A percentile compares a stretch with the other conserved stretches of the same genome.
phyloP scores from a whole-genome alignment of 2,888 invertebrate genomes.

The Diaprepes abbreviatus region DNA sequence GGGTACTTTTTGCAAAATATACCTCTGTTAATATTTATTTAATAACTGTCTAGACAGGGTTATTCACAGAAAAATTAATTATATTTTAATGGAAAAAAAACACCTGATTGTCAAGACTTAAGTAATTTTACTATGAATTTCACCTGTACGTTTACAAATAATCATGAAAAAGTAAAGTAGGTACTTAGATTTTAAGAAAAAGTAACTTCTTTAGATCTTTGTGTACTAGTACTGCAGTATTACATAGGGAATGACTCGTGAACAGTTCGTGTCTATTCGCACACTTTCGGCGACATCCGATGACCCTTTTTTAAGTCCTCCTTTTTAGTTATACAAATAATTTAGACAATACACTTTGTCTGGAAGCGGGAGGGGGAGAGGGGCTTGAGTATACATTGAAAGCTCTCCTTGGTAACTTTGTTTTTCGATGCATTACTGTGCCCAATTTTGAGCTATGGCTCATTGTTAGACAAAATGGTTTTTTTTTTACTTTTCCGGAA shows the following conservation, averaged over 20 bases:
- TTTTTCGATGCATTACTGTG: too few relatives aligned
- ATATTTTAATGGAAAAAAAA: constrained; percentile 6
- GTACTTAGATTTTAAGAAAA: constrained; percentile 19
- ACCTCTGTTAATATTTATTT: constrained; percentile 27
- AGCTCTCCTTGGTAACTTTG: too few relatives aligned
- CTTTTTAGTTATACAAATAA: too few relatives aligned
- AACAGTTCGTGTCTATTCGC: too few relatives aligned
- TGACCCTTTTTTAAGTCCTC: too few relatives aligned
- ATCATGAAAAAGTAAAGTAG: constrained; percentile 27
- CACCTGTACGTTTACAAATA: constrained; percentile 27
- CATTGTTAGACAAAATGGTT: too few relatives aligned
- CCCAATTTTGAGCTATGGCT: too few relatives aligned
- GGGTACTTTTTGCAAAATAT: constrained; percentile 24
- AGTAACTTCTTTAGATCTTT: constrained; percentile 14
- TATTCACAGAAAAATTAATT: constrained; percentile 33
- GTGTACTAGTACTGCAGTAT: background rate
- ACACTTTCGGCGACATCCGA: too few relatives aligned
- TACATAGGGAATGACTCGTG: background rate
- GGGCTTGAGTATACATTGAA: too few relatives aligned
- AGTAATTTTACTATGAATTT: constrained; percentile 37
- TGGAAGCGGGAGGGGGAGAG: too few relatives aligned
- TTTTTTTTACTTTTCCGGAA: too few relatives aligned
- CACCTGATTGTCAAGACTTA: constrained; percentile 24
- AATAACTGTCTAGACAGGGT: constrained; percentile 18
- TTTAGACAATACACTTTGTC: too few relatives aligned